phyloP scores from a whole-genome alignment of 2,113 vertebrate species.

The Sceloporus undulatus region DNA sequence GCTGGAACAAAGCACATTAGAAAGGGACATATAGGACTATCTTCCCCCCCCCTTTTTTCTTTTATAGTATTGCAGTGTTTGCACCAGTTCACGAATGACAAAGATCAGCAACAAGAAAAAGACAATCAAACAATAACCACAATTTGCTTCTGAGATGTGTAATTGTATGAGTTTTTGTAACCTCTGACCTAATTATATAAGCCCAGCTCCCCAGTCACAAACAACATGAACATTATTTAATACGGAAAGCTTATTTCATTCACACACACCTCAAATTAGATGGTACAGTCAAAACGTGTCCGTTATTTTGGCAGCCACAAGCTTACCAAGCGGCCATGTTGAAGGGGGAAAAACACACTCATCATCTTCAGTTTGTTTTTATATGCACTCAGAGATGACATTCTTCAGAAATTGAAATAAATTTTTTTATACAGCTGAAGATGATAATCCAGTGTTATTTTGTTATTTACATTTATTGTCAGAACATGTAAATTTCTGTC shows the following conservation, averaged over 20 bases:
- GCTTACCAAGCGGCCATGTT: not conserved
- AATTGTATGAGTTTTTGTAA: not conserved
- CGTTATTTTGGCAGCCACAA: not conserved
- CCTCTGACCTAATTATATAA: not conserved
- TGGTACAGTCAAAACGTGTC: not conserved
- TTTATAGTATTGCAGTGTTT: not conserved
- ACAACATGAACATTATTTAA: not conserved
- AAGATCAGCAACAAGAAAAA: not conserved
- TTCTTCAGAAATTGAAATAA: not conserved
- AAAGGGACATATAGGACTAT: constrained; percentile 2
- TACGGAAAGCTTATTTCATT: too few species aligned
- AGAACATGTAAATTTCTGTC: not conserved
- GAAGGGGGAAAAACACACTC: not conserved
- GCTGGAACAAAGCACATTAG: constrained; percentile 28
- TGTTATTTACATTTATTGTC: not conserved
- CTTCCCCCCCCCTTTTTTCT: not conserved
- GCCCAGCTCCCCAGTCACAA: not conserved
- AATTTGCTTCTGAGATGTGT: not conserved
- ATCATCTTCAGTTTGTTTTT: too few species aligned
- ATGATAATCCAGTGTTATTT: not conserved
- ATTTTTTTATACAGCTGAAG: not conserved
- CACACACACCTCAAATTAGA: not conserved
- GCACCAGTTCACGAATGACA: not conserved
- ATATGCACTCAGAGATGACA: not conserved
- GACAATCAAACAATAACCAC: not conserved